A percentile compares a stretch with the other conserved stretches of the same genome.
These are phyloP conservation scores for Aegypius monachus DNA, from an alignment of 2,113 vertebrate species.

Conservation along the genomic window DNA sequence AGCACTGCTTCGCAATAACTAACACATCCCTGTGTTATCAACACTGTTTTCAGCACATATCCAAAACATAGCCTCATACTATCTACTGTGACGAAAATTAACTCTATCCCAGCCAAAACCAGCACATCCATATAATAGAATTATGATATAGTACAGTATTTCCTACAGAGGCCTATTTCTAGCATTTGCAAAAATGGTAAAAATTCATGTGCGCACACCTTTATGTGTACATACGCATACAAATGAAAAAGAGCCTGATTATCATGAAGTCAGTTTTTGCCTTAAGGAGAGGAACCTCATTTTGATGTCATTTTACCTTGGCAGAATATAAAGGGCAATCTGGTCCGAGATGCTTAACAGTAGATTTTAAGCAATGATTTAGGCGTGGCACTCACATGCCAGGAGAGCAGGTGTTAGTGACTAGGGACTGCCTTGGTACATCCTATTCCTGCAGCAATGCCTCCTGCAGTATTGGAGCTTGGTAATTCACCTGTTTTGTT, in stretches of 20 bases:
- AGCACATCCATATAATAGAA: not conserved
- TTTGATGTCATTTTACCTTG: not conserved
- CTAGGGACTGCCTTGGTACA: not conserved
- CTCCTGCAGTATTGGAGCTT: not conserved
- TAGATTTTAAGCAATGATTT: not conserved
- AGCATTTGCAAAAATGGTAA: not conserved
- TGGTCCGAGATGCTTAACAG: not conserved
- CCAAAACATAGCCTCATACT: no score
- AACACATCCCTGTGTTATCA: no score
- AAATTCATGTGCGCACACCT: accelerated
- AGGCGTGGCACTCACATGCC: no score
- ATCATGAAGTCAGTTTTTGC: not conserved
- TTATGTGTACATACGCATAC: not conserved
- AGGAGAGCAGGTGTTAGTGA: not conserved
- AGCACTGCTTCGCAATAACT: no score
- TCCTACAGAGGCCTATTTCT: not conserved
- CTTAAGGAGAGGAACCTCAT: not conserved
- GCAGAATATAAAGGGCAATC: not conserved
- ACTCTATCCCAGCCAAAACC: no score
- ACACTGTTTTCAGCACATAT: no score
- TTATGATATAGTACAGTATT: not conserved
- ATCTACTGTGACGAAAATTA: no score
- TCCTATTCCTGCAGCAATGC: not conserved
- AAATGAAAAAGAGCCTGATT: not conserved
- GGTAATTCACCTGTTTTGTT: no score